phyloP scores from a whole-genome alignment of 2,888 invertebrate species.

The Empis livida region DNA sequence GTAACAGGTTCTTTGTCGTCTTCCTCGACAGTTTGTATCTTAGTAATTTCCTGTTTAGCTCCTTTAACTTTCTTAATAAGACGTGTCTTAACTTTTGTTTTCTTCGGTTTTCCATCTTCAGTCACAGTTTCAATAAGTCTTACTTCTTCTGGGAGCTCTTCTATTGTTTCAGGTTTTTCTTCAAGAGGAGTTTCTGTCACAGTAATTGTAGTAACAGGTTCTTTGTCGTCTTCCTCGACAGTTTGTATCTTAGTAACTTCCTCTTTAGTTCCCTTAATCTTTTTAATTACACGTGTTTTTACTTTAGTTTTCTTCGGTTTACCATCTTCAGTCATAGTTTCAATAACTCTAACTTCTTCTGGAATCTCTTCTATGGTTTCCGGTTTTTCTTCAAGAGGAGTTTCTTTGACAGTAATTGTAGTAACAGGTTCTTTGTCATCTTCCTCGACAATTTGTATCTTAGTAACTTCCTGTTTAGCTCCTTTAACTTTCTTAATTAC shows the following conservation, averaged over 20 bases:
- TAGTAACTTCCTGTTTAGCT: slow-evolving; percentile 28
- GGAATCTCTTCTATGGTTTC: slow-evolving; percentile 16
- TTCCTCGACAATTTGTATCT: slow-evolving; percentile 31
- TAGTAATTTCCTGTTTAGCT: slow-evolving; percentile 16
- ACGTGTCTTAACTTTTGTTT: slow-evolving; percentile 20
- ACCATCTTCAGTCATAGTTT: slow-evolving; percentile 20
- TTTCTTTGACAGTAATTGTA: slow-evolving; percentile 21
- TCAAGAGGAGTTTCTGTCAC: slow-evolving; percentile 19
- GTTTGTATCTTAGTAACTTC: slow-evolving; percentile 26
- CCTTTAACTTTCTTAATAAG: slow-evolving; percentile 17
- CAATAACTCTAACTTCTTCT: slow-evolving; percentile 16
- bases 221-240: slow-evolving; percentile 21
- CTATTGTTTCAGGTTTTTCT: slow-evolving; percentile 15
- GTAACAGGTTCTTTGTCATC: slow-evolving; percentile 30
- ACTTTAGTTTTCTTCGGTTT: slow-evolving; percentile 22
- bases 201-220: slow-evolving; percentile 23
- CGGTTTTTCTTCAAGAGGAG: slow-evolving; percentile 13
- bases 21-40: slow-evolving; percentile 21
- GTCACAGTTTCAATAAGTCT: slow-evolving; percentile 5
- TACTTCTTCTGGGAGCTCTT: slow-evolving; percentile 25
- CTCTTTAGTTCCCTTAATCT: slow-evolving; percentile 16
- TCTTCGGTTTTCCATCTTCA: slow-evolving; percentile 16
- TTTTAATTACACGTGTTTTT: slow-evolving; percentile 26
- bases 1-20: slow-evolving; percentile 22
- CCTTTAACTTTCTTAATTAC: slow-evolving; percentile 28